Evolutionary conservation across 2,797 vertebrate genomes (phyloP).

Genomic region (Pangasius larnaudii): DNA sequence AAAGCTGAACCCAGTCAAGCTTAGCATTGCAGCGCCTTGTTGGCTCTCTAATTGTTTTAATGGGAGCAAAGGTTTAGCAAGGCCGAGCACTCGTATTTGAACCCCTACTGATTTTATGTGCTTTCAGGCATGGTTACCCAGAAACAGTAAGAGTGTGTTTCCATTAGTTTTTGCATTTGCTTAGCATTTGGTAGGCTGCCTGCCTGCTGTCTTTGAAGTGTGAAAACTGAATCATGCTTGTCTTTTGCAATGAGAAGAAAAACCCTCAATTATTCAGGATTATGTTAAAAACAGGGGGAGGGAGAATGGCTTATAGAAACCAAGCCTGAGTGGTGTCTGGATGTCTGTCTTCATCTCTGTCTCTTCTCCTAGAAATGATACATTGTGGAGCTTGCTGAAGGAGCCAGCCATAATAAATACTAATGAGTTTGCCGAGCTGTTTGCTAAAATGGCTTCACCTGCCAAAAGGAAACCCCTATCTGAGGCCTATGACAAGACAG

Average conservation of each 20-base stretch:
- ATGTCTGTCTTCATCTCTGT: conserved; percentile 44
- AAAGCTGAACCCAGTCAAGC: conserved; percentile 48
- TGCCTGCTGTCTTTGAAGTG: conserved; percentile 46
- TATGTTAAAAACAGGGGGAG: conserved; percentile 36
- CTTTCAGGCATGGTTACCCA: conserved; percentile 35
- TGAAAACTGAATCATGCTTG: conserved; percentile 41
- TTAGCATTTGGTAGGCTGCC: conserved; percentile 28
- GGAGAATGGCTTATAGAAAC: conserved; percentile 16
- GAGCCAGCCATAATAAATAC: conserved; percentile 85
- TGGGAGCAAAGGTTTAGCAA: conserved; percentile 42
- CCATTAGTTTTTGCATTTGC: conserved; percentile 37
- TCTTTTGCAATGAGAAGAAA: conserved; percentile 12
- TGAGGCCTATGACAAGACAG: conserved; percentile 87
- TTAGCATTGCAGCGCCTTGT: conserved; percentile 41
- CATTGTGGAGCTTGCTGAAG: conserved; percentile 87
- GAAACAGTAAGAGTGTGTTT: conserved; percentile 43
- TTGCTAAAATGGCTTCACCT: conserved; percentile 85
- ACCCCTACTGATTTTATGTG: conserved; percentile 48
- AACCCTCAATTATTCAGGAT: conserved; percentile 33
- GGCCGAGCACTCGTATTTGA: conserved; percentile 37
- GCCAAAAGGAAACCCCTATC: conserved; percentile 90
- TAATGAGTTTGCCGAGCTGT: conserved; percentile 91
- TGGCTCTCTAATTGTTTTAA: conserved; percentile 53
- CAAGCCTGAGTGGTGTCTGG: conserved; percentile 25
- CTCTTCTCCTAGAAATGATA: conserved; percentile 69